Percentiles rank a stretch among this genome's conserved stretches.
Conservation (phyloP, 2,113 vertebrate genomes). For the Pterocles gutturalis region DNA sequence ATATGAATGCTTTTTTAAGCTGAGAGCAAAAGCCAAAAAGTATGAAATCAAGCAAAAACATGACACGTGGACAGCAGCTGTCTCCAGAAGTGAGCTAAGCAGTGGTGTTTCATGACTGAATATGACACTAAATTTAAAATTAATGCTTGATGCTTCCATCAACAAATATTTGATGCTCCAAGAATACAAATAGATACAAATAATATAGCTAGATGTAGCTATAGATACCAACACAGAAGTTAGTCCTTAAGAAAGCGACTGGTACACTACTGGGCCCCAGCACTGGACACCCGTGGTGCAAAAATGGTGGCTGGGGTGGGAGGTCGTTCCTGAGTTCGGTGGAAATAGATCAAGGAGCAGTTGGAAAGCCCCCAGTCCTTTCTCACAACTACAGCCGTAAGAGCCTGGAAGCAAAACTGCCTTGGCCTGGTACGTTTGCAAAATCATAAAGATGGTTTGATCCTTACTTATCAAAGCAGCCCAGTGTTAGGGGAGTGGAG, state of each 20-base stretch:
- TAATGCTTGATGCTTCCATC: not conserved
- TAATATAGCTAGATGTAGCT: not conserved
- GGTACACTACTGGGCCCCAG: not conserved
- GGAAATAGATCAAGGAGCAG: not conserved
- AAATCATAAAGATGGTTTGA: not conserved
- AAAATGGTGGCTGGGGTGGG: not conserved
- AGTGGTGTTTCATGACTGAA: not conserved
- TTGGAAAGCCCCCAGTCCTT: not conserved
- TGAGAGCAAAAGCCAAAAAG: not conserved
- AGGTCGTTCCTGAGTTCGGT: not conserved
- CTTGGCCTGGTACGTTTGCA: not conserved
- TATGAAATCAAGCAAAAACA: not conserved
- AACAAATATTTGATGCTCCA: not conserved
- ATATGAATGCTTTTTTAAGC: not conserved
- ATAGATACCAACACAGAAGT: not conserved
- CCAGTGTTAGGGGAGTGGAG: not conserved
- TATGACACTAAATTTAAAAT: not conserved
- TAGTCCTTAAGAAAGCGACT: not conserved
- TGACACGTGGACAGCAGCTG: rapidly evolving
- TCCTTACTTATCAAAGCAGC: not conserved
- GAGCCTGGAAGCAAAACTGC: not conserved
- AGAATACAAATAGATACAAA: not conserved
- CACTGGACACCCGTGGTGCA: rapidly evolving
- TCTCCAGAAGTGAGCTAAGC: not conserved
- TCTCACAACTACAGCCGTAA: not conserved